Evolutionary conservation across 1,140 invertebrate species (phyloP), one percentile per base, ranked within the genome.

Genomic region (Drosophila ficusphila): DNA sequence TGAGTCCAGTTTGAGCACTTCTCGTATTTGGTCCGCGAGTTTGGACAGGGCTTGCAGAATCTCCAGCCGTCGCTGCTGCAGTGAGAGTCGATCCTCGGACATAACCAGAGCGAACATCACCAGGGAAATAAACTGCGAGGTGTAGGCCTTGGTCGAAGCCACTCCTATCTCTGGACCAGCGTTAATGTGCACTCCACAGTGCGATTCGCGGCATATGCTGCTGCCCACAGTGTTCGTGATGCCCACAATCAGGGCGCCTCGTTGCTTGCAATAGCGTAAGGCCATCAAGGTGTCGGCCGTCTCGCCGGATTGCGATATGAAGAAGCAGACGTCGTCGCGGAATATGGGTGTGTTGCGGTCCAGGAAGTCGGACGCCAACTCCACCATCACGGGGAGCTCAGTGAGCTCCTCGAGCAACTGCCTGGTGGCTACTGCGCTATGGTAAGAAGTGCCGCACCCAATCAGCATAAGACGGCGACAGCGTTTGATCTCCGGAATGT

Each of bases 291-390:
- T 99, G 89, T 99, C 99, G 4, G 99, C 99, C 18, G 99, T 99
- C 93, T 99, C 99, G 46, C 96, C 98, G 36, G 97, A 99, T 92
- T 99, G 98, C 1, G 98, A 99, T 78, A 99, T 99, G 81, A 99
- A 99, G 93, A 99, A 99, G 91, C 99, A 99, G n/a, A 99, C 99
- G 92, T 99, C 99, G 92, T 99, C 99, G 82, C 99, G 95, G 92
- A 99, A 99, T 36, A 99, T 97, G 12, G 99, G 99, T 1, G 99
- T 99, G 70, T 97, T 97, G 69, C 99, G 94, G 89, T 99, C 99
- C 12, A 99, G 93, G 92, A 99, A 99, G 92, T 99, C 99, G 51
- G 98, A 99, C n/a, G 99, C 98, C 38, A 99, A 92, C 91, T 99
- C 99, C 11, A 99, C 97, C 96, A 99, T 99, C 0, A 99, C 99